Percentiles rank a stretch among this genome's conserved stretches.
These are phyloP conservation scores for Temnopleurus reevesii DNA, from an alignment of 53 echinoderm and acorn worm species.

Conservation along the genomic window DNA sequence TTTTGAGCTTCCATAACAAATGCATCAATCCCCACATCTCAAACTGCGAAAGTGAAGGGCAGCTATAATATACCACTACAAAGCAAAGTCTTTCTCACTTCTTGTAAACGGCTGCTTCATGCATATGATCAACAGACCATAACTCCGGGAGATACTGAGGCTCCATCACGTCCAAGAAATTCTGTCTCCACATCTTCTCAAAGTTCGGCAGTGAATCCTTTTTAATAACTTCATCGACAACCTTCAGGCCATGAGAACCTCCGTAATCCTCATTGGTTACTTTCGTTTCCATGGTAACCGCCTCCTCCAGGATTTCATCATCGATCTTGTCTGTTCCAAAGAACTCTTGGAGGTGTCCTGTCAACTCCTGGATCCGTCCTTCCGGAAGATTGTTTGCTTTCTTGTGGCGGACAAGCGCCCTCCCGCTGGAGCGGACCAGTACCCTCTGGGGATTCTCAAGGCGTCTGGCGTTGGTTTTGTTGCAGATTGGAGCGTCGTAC, in stretches of 20 bases:
- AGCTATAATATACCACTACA: no score
- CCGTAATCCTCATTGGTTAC: slow-evolving; percentile 71
- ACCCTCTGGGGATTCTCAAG: slow-evolving; percentile 70
- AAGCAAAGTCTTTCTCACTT: no score
- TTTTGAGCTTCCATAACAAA: no score
- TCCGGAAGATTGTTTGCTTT: slow-evolving; percentile 70
- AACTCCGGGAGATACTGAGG: slow-evolving; percentile 81
- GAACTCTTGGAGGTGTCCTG: slow-evolving; percentile 55
- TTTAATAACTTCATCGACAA: slow-evolving; percentile 61
- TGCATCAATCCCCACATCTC: no score
- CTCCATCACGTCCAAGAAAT: slow-evolving; percentile 82
- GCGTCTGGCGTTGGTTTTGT: slow-evolving; percentile 58
- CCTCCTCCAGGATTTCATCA: slow-evolving; percentile 59
- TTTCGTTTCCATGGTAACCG: slow-evolving; percentile 64
- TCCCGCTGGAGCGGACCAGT: slow-evolving; percentile 79
- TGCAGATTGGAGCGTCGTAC: slow-evolving; percentile 79
- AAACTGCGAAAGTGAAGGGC: no score
- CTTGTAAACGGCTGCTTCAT: slow-evolving; percentile 60
- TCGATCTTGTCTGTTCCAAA: slow-evolving; percentile 60
- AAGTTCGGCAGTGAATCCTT: slow-evolving; percentile 74
- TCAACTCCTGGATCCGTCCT: slow-evolving; percentile 68
- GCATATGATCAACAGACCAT: slow-evolving; percentile 95
- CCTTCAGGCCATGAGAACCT: slow-evolving; percentile 87
- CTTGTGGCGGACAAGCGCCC: slow-evolving; percentile 73
- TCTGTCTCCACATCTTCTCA: slow-evolving; percentile 85